Evolutionary conservation across 2,888 invertebrate species (phyloP), one percentile per base, ranked within the genome.

Genomic region (Chamaedrilus cognettii): DNA sequence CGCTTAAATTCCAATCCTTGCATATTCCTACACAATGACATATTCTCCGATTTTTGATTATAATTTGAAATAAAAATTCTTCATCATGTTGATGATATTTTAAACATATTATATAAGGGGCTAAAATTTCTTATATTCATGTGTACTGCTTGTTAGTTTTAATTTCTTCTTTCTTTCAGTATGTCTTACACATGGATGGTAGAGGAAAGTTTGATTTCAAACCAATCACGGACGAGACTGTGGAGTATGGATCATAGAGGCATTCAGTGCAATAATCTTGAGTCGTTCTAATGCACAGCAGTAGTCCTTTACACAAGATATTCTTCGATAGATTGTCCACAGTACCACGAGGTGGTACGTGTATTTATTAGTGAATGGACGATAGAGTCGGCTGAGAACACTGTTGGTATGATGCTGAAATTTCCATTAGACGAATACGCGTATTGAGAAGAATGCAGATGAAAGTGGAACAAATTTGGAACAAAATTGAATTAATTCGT

Each of bases 141-240:
- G n/a, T 42, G 19, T 42, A 42, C 11, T 42, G 11, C 19, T 15
- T 42, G 11, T 42, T 15, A 42, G 42, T 42, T 42, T 11, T 42
- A 42, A 15, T 42, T 42, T 42, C 19, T 42, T n/a, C n/a, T 23
- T 74, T 69, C 66, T 85, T 85, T 49, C 82, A 90, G 88, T 96
- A 91, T 85, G 96, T 91, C 80, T 87, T 98, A 66, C 92, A 94
- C 82, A 94, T 98, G 90, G 98, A 98, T 86, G 98, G 98, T 0
- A 88, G 95, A 76, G 98, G 98, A 60, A 87, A 88, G 2, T 97
- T 91, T 84, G 90, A 91, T 73, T 98, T 94, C 84, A 90, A 89
- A 65, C 87, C 88, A 63, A 98, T 98, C 76, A 92, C 94, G 79
- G 87, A 89, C 70, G 90, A 91, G 72, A 94, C 94, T 1, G 89